A percentile compares a stretch with the other conserved stretches of the same genome.
phyloP scores from a whole-genome alignment of 2,113 vertebrate species.

The Gallinago undulata region DNA sequence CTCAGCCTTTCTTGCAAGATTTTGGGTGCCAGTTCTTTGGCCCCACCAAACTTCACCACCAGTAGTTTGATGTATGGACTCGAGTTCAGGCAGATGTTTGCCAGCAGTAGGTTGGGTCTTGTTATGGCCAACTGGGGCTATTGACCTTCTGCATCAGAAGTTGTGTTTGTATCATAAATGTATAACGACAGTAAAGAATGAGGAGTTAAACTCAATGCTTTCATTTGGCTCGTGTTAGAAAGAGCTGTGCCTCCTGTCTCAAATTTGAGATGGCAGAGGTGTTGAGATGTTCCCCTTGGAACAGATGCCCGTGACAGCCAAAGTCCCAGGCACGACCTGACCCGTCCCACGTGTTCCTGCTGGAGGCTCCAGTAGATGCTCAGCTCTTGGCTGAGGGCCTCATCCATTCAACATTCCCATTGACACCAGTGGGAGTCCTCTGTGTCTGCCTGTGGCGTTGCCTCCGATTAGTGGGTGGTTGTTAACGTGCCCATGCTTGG shows the following conservation, averaged over 20 bases:
- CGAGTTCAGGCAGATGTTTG: neutral
- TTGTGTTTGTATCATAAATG: neutral
- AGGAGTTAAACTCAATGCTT: neutral
- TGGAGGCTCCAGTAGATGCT: neutral
- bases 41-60: neutral
- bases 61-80: neutral
- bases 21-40: neutral
- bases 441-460: conserved; percentile 23
- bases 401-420: conserved; percentile 23
- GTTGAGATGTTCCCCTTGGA: neutral
- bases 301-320: neutral
- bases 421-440: conserved; percentile 36
- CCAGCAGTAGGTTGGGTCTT: neutral
- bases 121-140: neutral
- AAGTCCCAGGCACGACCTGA: neutral
- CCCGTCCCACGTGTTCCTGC: neutral
- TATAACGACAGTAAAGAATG: neutral
- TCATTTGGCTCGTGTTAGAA: neutral
- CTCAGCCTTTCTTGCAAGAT: neutral
- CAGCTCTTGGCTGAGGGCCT: neutral
- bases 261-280: neutral
- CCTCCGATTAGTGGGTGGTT: conserved; percentile 54
- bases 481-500: conserved; percentile 55
- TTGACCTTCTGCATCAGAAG: neutral
- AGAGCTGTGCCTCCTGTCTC: neutral